A percentile compares a stretch with the other conserved stretches of the same genome.
Conservation (phyloP, 2,797 vertebrate genomes). For the Tapera naevia region DNA sequence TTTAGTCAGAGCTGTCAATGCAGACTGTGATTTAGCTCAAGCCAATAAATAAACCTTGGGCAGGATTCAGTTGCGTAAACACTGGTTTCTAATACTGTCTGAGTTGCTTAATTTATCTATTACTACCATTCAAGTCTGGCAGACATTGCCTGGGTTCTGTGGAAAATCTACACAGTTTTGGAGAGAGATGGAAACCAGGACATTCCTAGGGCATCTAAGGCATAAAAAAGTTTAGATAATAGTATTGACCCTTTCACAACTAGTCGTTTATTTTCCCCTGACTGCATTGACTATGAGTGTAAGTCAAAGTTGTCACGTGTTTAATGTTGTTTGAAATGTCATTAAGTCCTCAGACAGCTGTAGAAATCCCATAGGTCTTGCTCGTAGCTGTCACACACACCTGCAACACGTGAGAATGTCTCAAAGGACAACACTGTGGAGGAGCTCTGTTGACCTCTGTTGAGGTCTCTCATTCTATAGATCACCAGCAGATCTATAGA, state of each 20-base stretch:
- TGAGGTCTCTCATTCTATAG: too few species aligned
- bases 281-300: not conserved
- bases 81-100: not conserved
- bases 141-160: not conserved
- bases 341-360: not conserved
- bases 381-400: not conserved
- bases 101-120: not conserved
- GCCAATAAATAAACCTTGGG: not conserved
- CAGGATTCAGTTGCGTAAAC: not conserved
- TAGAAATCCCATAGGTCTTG: not conserved
- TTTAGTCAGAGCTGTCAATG: not conserved
- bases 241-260: not conserved
- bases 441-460: not conserved
- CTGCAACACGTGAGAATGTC: not conserved
- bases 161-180: not conserved
- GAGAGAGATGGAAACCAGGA: not conserved
- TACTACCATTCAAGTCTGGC: not conserved
- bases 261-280: not conserved
- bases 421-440: not conserved
- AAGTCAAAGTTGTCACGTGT: not conserved
- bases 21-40: not conserved
- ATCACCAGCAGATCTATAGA: not conserved
- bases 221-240: not conserved
- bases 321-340: not conserved
- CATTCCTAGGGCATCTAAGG: fast-evolving